Conservation (phyloP, 92 coral and sea anemone species). For the Blastomussa wellsi region DNA sequence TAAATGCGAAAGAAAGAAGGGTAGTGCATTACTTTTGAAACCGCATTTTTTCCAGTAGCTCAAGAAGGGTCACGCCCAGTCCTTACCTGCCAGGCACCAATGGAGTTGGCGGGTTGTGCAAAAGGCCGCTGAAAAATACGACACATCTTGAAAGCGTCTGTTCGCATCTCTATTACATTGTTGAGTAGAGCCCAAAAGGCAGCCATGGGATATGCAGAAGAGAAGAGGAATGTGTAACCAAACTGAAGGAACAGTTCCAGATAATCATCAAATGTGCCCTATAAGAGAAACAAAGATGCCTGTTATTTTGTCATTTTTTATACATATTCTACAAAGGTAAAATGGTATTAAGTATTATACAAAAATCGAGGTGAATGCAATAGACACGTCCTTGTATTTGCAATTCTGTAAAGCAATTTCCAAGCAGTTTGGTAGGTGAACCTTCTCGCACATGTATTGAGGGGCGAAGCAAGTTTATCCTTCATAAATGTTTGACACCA, state of each 20-base stretch:
- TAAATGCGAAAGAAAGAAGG: too few species aligned
- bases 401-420: too few species aligned
- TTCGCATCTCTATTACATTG: constrained; percentile 92
- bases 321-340: neutral
- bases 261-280: constrained; percentile 96
- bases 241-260: constrained; percentile 97
- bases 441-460: too few species aligned
- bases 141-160: constrained; percentile 97
- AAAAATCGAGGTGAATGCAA: too few species aligned
- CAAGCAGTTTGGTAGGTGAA: too few species aligned
- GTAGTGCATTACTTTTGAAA: too few species aligned
- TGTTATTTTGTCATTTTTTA: neutral
- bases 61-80: neutral
- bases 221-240: constrained; percentile 97
- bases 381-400: too few species aligned
- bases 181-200: constrained; percentile 97
- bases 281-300: neutral
- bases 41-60: neutral
- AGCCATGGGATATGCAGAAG: constrained; percentile 99
- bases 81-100: constrained; percentile 99
- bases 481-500: too few species aligned
- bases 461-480: too few species aligned
- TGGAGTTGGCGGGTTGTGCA: constrained; percentile 80
- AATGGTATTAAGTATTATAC: too few species aligned
- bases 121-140: constrained; percentile 91